Base-by-base conservation (phyloP, 2,113 vertebrate genomes). In the Collichthys lucidus region DNA sequence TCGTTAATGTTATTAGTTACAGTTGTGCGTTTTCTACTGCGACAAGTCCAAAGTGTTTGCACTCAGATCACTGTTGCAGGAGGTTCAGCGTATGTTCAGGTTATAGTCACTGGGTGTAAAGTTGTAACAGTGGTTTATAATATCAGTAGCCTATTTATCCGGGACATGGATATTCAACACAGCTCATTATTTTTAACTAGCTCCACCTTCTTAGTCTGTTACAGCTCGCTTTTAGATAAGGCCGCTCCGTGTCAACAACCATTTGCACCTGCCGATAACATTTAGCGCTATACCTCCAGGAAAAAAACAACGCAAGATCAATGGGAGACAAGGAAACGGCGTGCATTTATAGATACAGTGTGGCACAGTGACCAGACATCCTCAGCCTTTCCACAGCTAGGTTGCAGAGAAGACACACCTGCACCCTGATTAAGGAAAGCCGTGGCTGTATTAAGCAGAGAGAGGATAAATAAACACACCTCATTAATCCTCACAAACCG, bases 401-500 rank as follows among this genome's bases (percentile, higher is more conserved):
- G 70, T 78, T 14, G 52, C 57, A 53, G 31, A 22, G 12, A 68
- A 64, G 70, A 86, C 53, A 71, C 65, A 80, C 85, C 72, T 87
- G 68, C 68, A 74, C 50, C 44, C 71, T 77, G 82, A 85, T 89
- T 76, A 86, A 49, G 73, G 55, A 79, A 73, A 77, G 62, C 64
- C 0, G 4, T 26, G 67, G 60, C 56, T 53, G 44, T 19, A 8
- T 70, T n/a, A 42, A 61, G 78, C 65, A 24, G 56, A 40, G 65
- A 35, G 55, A 24, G 79, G 63, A 73, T 63, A 65, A 82, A 86
- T 87, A 84, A 86, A 90, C 63, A 62, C 70, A 79, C 64, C 77
- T 87, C 83, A 88, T 90, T 90, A 89, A 85, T 88, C 74, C 79
- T 74, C 75, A 77, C 57, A 67, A 72, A 85, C 52, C 20, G 15